Percentiles rank a stretch among this genome's conserved stretches.
Evolutionary conservation across 2,113 vertebrate genomes (phyloP).

Genomic region (Rhinogobius similis): DNA sequence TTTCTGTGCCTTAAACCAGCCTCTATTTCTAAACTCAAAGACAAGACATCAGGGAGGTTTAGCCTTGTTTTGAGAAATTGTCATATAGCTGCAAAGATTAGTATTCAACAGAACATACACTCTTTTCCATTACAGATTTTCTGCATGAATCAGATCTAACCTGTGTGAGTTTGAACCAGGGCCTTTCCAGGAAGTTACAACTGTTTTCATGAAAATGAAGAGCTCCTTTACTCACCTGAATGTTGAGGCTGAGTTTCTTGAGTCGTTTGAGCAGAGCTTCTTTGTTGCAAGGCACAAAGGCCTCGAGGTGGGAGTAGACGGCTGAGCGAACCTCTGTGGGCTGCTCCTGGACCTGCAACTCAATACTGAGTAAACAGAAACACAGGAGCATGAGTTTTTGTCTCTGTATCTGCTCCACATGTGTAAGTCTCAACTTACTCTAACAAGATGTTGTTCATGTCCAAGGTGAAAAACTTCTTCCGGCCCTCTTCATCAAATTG

Average conservation of each 20-base stretch:
- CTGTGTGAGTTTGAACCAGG: no score
- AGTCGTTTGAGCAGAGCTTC: conserved; percentile 94
- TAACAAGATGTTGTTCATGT: conserved; percentile 99
- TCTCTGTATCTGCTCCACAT: background rate
- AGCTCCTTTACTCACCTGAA: conserved; percentile 82
- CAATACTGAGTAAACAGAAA: conserved; percentile 81
- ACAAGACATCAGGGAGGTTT: no score
- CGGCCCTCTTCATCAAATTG: conserved; percentile 97
- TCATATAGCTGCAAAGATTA: no score
- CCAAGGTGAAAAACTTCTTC: conserved; percentile 98
- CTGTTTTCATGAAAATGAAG: no score
- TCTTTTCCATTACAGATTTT: no score
- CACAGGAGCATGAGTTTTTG: background rate
- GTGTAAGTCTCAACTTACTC: conserved; percentile 84
- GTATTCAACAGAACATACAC: no score
- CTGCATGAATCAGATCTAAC: no score
- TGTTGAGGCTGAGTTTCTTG: conserved; percentile 96
- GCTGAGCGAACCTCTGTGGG: conserved; percentile 80
- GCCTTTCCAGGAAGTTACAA: no score
- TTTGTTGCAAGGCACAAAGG: conserved; percentile 97
- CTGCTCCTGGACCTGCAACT: conserved; percentile 94
- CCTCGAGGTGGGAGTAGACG: conserved; percentile 93
- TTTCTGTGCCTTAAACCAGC: no score
- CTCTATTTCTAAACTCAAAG: no score
- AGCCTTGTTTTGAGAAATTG: no score